Evolutionary conservation across 2,113 vertebrate genomes (phyloP).

Genomic region (Microcebus griseorufus): DNA sequence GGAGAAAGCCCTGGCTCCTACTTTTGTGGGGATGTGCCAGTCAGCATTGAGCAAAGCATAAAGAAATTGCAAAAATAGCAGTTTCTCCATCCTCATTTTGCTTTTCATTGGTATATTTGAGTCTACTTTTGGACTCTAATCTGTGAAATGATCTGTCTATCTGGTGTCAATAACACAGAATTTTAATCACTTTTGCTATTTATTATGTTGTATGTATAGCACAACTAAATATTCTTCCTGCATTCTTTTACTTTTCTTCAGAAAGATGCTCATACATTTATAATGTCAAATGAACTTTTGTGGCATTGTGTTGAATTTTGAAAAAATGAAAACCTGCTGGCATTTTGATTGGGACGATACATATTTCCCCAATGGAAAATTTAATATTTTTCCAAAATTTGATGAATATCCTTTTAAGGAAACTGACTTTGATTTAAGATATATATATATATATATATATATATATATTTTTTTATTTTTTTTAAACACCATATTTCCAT

Average conservation of each 20-base stretch:
- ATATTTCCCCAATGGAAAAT: not conserved
- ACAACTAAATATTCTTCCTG: not conserved
- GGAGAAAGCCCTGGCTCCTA: not conserved
- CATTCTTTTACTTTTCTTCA: not conserved
- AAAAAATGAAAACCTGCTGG: not conserved
- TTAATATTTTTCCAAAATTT: not conserved
- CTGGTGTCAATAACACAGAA: not conserved
- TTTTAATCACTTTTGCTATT: not conserved
- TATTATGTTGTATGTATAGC: not conserved
- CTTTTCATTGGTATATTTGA: not conserved
- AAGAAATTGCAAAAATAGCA: not conserved
- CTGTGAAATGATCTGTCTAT: not conserved
- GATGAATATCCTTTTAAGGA: not conserved
- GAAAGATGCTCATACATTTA: not conserved
- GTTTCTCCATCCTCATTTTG: not conserved
- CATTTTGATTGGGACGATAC: not conserved
- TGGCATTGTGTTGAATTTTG: not conserved
- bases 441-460: no score
- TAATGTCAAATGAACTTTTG: not conserved
- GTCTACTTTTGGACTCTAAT: not conserved
- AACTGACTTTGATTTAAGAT: not conserved
- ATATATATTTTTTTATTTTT: no score
- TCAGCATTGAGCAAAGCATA: not conserved
- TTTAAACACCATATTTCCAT: not conserved
- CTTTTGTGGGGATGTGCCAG: not conserved